Evolutionary conservation across 2,797 vertebrate species (phyloP).

Genomic region (Chelonia mydas): DNA sequence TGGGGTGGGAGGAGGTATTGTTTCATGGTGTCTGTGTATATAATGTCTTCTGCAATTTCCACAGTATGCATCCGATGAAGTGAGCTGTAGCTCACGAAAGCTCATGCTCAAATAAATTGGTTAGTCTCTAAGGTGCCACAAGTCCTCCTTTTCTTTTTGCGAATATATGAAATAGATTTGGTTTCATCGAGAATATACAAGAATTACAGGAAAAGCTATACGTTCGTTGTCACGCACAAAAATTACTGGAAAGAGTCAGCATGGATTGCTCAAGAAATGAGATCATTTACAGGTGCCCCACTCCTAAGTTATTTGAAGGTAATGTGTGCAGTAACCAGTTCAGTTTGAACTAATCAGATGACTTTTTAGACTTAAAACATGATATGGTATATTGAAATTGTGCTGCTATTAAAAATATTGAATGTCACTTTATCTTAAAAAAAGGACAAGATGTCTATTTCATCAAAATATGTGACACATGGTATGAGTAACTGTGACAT

Average conservation of each 20-base stretch:
- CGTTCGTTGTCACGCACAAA: background rate
- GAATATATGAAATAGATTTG: background rate
- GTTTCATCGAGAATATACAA: slow-evolving; percentile 9
- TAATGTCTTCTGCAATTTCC: too few species aligned
- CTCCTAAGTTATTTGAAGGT: background rate
- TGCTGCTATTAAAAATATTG: slow-evolving; percentile 15
- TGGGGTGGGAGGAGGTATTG: too few species aligned
- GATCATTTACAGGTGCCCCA: background rate
- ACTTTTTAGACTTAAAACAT: slow-evolving; percentile 10
- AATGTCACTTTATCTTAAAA: slow-evolving; percentile 37
- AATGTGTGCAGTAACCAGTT: background rate
- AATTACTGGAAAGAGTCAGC: background rate
- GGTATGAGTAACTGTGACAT: background rate
- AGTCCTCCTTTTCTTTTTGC: too few species aligned
- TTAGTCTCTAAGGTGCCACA: too few species aligned
- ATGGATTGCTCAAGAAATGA: background rate
- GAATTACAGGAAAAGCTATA: background rate
- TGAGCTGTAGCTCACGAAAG: too few species aligned
- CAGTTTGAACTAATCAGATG: background rate
- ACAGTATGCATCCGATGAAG: too few species aligned
- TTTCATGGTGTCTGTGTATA: too few species aligned
- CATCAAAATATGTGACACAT: slow-evolving; percentile 1
- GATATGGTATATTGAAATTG: background rate
- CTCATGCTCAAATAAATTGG: too few species aligned
- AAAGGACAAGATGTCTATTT: background rate